Percentiles rank a stretch among this genome's conserved stretches.
Evolutionary conservation across 2,888 invertebrate genomes (phyloP).

Genomic region (Ichneumoninae sp.): DNA sequence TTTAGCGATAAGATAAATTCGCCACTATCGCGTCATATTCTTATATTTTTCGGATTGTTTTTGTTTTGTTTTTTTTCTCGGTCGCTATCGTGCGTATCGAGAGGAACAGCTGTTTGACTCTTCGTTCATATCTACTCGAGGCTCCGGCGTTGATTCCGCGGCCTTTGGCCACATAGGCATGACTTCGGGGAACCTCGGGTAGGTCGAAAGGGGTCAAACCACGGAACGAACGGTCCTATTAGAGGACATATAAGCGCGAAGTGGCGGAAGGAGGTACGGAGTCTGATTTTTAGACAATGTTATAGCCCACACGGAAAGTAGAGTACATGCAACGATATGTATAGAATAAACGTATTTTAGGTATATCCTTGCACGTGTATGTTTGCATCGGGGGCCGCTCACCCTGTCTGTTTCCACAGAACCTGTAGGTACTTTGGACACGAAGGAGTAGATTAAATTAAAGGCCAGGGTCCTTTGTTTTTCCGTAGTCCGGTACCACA

Average conservation of each 20-base stretch:
- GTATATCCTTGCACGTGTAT: no score
- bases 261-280: neutral
- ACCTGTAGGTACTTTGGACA: no score
- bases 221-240: constrained; percentile 14
- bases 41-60: constrained; percentile 12
- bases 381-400: no score
- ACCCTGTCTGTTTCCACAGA: no score
- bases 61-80: neutral
- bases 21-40: constrained; percentile 23
- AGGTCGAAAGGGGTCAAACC: constrained; percentile 31
- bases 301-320: no score
- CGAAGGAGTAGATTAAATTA: neutral
- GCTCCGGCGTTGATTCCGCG: constrained; percentile 32
- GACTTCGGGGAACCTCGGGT: constrained; percentile 19
- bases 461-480: neutral
- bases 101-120: neutral
- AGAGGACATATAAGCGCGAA: constrained; percentile 19
- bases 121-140: constrained; percentile 11
- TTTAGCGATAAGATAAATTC: constrained; percentile 50
- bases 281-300: no score
- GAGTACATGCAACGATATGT: no score
- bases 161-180: constrained; percentile 25
- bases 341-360: no score
- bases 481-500: neutral
- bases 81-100: neutral